A percentile compares a stretch with the other conserved stretches of the same genome.
Conservation (phyloP, 2,113 vertebrate genomes). For the Campylomormyrus numenius region DNA sequence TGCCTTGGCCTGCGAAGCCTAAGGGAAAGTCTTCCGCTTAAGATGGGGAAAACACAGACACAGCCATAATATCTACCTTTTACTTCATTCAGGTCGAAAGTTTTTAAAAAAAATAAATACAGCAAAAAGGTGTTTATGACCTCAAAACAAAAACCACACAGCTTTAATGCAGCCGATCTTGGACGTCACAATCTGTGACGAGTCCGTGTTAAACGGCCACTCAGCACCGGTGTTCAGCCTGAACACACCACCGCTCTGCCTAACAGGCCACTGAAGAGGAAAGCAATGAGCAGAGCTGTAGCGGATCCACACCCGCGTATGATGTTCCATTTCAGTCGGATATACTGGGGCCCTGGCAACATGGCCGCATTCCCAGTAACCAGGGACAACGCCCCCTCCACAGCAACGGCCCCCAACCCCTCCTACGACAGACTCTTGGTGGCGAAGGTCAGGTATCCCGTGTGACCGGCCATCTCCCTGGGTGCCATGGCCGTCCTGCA, state of each 20-base stretch:
- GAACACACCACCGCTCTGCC: neutral
- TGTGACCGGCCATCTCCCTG: constrained; percentile 85
- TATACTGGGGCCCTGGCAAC: neutral
- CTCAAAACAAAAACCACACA: neutral
- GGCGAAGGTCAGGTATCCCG: constrained; percentile 93
- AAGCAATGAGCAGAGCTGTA: neutral
- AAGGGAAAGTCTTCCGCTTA: neutral
- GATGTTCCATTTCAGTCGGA: neutral
- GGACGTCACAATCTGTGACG: neutral
- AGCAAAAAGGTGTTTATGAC: neutral
- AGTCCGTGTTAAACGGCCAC: neutral
- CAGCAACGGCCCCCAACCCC: neutral
- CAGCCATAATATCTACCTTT: neutral
- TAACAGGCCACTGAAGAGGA: neutral
- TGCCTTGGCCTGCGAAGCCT: neutral
- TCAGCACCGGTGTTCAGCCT: neutral
- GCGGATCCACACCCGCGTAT: neutral
- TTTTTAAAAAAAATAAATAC: neutral
- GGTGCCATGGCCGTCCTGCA: constrained; percentile 74
- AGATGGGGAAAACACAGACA: neutral
- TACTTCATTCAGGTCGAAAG: neutral
- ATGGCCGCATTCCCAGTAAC: neutral
- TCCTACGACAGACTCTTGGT: constrained; percentile 75
- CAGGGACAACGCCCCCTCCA: neutral
- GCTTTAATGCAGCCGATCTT: neutral